These are phyloP conservation scores for Poeciliopsis gracilis DNA, from an alignment of 2,797 vertebrate species.

Conservation along the genomic window DNA sequence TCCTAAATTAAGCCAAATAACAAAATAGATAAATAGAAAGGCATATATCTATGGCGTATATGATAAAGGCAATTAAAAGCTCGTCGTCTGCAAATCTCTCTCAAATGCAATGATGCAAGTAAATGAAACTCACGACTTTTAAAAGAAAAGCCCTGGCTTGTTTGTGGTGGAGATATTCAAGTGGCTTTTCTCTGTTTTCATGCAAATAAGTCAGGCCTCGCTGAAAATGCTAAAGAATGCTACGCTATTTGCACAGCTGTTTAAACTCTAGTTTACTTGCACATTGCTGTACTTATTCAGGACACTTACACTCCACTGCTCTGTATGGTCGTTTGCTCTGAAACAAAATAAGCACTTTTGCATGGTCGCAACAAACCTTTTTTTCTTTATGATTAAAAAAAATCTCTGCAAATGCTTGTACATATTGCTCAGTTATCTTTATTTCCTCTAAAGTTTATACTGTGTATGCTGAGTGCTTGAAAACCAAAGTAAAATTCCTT, in stretches of 20 bases:
- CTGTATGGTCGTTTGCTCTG: neutral
- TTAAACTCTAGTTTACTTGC: neutral
- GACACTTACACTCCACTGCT: neutral
- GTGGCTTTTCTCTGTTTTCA: neutral
- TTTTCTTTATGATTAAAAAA: neutral
- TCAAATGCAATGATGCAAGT: neutral
- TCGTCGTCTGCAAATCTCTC: neutral
- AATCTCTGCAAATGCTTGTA: neutral
- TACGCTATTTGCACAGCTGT: neutral
- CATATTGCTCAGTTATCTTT: neutral
- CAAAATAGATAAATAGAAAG: neutral
- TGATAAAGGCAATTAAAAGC: neutral
- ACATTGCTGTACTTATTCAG: neutral
- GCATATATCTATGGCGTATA: neutral
- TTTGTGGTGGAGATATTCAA: neutral
- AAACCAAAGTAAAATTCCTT: neutral
- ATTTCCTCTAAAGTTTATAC: neutral
- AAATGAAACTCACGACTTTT: neutral
- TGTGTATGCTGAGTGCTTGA: neutral
- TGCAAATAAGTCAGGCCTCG: neutral
- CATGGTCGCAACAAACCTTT: neutral
- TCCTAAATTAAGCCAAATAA: neutral
- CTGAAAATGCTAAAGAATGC: neutral
- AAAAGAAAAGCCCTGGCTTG: neutral
- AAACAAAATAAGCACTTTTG: neutral